Conservation (phyloP, 2,113 vertebrate species). For the Corvus cornix region DNA sequence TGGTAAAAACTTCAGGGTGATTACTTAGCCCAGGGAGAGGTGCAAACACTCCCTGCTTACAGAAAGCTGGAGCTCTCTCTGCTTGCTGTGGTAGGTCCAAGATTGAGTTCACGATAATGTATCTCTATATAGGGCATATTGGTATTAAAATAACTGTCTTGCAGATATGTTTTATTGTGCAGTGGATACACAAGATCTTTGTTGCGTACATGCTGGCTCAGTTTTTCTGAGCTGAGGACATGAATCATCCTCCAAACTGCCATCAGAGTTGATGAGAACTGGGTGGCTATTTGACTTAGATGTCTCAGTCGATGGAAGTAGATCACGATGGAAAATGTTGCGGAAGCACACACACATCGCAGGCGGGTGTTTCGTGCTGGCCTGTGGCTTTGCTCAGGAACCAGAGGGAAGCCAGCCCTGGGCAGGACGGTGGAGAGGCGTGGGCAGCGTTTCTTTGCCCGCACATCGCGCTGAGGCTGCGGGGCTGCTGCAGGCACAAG, state of each 20-base stretch:
- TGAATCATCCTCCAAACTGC: not conserved
- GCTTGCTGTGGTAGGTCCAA: not conserved
- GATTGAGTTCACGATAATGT: not conserved
- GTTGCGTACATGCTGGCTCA: conserved; percentile 4
- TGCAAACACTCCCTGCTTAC: not conserved
- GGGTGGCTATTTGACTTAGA: not conserved
- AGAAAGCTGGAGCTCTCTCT: not conserved
- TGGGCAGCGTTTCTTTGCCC: not conserved
- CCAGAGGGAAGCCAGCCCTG: not conserved
- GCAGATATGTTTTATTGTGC: not conserved
- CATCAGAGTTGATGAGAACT: not conserved
- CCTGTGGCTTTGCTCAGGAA: not conserved
- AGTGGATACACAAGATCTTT: not conserved
- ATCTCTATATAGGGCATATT: not conserved
- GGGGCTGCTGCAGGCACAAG: not conserved
- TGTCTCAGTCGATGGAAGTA: not conserved
- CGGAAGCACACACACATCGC: not conserved
- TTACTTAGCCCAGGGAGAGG: not conserved
- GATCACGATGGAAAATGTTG: not conserved
- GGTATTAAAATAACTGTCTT: conserved; percentile 25
- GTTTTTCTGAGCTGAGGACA: conserved; percentile 24
- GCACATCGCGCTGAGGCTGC: fast-evolving
- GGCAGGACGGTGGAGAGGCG: not conserved
- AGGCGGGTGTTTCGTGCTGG: fast-evolving
- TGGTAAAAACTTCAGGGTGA: not conserved